Evolutionary conservation across 1,140 invertebrate species (phyloP), one percentile per base, ranked within the genome.

Genomic region (Stenopsyche tienmushanensis): DNA sequence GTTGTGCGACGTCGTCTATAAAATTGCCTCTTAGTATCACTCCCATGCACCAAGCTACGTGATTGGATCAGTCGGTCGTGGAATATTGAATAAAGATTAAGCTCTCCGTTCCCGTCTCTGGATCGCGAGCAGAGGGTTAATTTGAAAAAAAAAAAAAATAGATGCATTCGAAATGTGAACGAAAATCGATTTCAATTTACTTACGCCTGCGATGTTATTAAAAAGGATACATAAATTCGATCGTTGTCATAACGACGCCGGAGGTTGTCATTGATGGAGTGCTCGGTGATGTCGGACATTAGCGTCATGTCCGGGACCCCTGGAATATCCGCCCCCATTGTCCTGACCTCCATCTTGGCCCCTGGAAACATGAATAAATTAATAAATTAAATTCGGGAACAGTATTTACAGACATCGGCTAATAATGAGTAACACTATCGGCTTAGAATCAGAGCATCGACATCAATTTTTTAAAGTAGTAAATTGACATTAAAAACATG

Each of bases 191-290:
- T n/a, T n/a, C n/a, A n/a, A n/a, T n/a, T n/a, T n/a, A n/a, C n/a
- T n/a, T n/a, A n/a, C n/a, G n/a, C n/a, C n/a, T n/a, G n/a, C n/a
- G n/a, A n/a, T n/a, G n/a, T n/a, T n/a, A n/a, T n/a, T n/a, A n/a
- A n/a, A 87, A 92, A 91, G 90, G 90, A 92, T 96, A 96, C 94
- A 77, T 97, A 97, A 77, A 97, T 94, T 72, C 90, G 84, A 79
- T 97, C 91, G 73, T 85, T 83, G 59, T 84, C 83, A 76, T 97
- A 97, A 73, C 94, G 86, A 57, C 88, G 83, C 76, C 88, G 86
- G 15, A 97, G 85, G 80, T 97, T 97, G 60, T 87, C 84, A 79
- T 96, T 97, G 79, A 97, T 96, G 72, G 92, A 91, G 64, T 83
- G 84, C 77, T 96, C 94, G 73, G 96, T 90, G 77, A 98, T 93